These are phyloP conservation scores for Hephaestus fuliginosus DNA, from an alignment of 2,797 vertebrate species.

Conservation along the genomic window DNA sequence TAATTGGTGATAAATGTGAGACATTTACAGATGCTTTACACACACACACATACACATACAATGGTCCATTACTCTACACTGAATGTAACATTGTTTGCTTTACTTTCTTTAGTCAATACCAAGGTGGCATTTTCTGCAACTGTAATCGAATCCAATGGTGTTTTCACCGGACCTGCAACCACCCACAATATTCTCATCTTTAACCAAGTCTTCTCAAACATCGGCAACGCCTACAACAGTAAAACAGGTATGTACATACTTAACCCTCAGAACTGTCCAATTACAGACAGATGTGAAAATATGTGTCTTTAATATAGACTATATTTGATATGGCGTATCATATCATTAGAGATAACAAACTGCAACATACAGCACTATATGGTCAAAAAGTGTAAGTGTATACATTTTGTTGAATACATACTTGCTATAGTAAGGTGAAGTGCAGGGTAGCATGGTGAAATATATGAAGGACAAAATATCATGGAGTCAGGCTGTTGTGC, in stretches of 20 bases:
- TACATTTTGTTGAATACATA: no score
- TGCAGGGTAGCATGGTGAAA: no score
- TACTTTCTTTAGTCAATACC: not conserved
- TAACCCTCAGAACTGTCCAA: not conserved
- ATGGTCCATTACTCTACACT: not conserved
- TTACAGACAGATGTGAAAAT: not conserved
- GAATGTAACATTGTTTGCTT: not conserved
- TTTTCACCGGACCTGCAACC: conserved; percentile 19
- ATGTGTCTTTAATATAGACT: not conserved
- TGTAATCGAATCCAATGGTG: accelerated
- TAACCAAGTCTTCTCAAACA: conserved; percentile 34
- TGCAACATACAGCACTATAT: no score
- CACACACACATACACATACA: not conserved
- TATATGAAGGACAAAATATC: no score
- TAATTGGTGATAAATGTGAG: not conserved
- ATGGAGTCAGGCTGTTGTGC: no score
- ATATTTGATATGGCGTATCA: not conserved
- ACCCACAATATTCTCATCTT: conserved; percentile 2
- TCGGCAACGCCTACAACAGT: conserved; percentile 21
- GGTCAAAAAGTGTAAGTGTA: no score
- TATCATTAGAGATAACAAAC: not conserved
- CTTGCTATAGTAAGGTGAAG: no score
- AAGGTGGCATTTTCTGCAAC: conserved; percentile 48
- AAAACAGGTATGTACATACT: conserved; percentile 28
- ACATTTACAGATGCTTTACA: not conserved